Evolutionary conservation across 2,113 vertebrate genomes (phyloP), one percentile per base, ranked within the genome.

Genomic region (Jaculus jaculus): DNA sequence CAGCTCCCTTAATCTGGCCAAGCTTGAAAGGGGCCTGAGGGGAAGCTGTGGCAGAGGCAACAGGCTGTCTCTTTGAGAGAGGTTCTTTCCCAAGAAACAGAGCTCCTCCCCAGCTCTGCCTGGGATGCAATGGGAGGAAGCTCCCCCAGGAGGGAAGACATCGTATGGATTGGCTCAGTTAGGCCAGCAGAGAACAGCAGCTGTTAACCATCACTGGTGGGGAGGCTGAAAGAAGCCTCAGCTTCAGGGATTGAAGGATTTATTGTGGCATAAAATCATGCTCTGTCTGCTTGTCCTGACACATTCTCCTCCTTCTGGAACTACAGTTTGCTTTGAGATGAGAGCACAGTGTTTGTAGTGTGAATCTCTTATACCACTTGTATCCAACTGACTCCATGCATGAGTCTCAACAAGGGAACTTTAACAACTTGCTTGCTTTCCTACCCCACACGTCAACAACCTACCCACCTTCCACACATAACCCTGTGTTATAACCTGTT

Each of bases 361-460:
- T 74, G 93, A 91, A 85, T 16, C 84, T 81, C 84, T 81, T 85
- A 82, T 13, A 39, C 60, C 72, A 58, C 95, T 86, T 69, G 66
- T n/a, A 54, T 63, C 28, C 69, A 72, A 30, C 79, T 4, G 34
- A 51, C 79, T 88, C 91, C 61, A 90, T 17, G 78, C 89, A 84
- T 78, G 60, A 91, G 30, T 66, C 60, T 78, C 69, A 88, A 81
- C 16, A n/a, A n/a, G n/a, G n/a, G n/a, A n/a, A n/a, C n/a, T n/a
- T n/a, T n/a, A n/a, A n/a, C n/a, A n/a, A n/a, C 69, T 58, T 72
- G 77, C 60, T 85, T 89, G n/a, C n/a, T n/a, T n/a, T 92, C 75
- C 87, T 11, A 51, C 9, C 72, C 34, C 34, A 54, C 42, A 54
- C 18, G 47, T 60, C 39, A 30, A 30, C 58, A 65, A 61, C 42